Conservation (phyloP, 30 jellyfish, hydroid and myxozoan species). For the Aurelia coerulea region DNA sequence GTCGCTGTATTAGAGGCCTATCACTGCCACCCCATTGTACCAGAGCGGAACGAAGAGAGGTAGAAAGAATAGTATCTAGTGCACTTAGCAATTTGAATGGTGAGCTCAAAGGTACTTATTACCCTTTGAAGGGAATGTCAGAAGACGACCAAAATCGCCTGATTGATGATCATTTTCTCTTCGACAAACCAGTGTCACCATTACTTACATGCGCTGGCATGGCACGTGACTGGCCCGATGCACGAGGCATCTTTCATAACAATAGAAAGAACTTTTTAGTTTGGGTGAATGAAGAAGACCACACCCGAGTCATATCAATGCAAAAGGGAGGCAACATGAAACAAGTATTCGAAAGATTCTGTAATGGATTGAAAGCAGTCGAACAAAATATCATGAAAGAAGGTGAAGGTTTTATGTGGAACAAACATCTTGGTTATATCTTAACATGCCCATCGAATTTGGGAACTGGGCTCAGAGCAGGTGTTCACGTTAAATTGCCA, state of each 20-base stretch:
- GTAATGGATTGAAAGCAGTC: constrained; percentile 76
- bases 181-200: constrained; percentile 90
- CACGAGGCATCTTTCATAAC: constrained; percentile 91
- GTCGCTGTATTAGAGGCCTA: constrained; percentile 76
- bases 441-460: constrained; percentile 89
- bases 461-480: constrained; percentile 94
- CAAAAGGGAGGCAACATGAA: constrained; percentile 88
- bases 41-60: constrained; percentile 78
- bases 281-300: constrained; percentile 91
- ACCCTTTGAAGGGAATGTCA: constrained; percentile 69
- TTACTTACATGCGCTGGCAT: constrained; percentile 84
- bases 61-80: constrained; percentile 28
- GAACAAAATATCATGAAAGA: constrained; percentile 51
- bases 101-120: constrained; percentile 62
- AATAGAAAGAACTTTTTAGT: constrained; percentile 77
- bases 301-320: constrained; percentile 87
- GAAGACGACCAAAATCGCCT: constrained; percentile 77
- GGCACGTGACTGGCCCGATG: constrained; percentile 98
- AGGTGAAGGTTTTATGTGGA: constrained; percentile 89
- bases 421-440: constrained; percentile 85
- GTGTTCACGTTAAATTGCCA: constrained; percentile 90
- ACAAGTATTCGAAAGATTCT: constrained; percentile 76
- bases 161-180: constrained; percentile 71
- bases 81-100: constrained; percentile 57
- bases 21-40: constrained; percentile 92